Base-by-base conservation (phyloP, 2,888 invertebrate species). In the Xestia xanthographa region DNA sequence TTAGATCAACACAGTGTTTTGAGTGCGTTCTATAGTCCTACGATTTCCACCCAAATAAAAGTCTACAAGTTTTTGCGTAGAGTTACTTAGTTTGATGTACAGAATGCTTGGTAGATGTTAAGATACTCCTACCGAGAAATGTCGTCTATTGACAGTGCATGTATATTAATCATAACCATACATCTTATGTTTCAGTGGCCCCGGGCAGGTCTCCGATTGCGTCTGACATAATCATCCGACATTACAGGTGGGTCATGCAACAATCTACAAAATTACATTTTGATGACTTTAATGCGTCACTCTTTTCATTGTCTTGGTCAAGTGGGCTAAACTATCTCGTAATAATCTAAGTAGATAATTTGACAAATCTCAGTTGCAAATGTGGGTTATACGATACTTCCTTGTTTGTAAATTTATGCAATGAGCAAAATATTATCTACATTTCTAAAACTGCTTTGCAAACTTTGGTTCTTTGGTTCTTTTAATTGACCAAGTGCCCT, bases 221-320 rank as follows among this genome's bases (percentile, higher is more conserved):
- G 11, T 63, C 74, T 5, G 84, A 88, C 62, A 85, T 88, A 70
- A 86, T 88, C 17, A 77, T 88, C 3, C 75, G 88, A 4, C 73
- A 87, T 83, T 88, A 88, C 75, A 73, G 56, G 87, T 88, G 82
- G 65, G 84, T 70, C 58, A 74, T 77, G 75, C 65, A 56, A 68
- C 29, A 26, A 78, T 69, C 53, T 76, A 62, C 62, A 66, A 87
- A 87, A 86, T 66, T 75, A 68, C 68, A 53, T 72, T 72, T 70
- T 87, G 75, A 86, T 86, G 68, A 79, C 72, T 38, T 14, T 72
- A 68, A 78, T 70, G 58, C 34, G 8, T 9, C 29, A 56, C 22
- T 70, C 26, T 69, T 8, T 63, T 66, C 48, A 69, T 60, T 78
- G 41, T 79, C 14, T 66, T 50, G 34, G 38, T 73, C 60, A 77